phyloP scores from a whole-genome alignment of 1,140 invertebrate species.

The Geopemphigus sp. region DNA sequence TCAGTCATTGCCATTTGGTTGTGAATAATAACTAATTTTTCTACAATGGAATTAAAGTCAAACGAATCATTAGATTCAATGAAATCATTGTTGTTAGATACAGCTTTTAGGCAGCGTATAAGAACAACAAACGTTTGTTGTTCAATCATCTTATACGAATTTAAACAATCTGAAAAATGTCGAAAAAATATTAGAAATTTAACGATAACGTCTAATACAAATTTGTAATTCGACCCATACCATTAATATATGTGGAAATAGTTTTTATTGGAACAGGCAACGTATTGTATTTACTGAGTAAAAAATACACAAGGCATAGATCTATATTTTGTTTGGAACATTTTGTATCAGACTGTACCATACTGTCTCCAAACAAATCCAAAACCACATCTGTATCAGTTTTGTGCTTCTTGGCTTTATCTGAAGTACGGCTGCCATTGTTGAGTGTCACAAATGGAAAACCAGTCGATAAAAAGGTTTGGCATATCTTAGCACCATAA shows the following conservation, averaged over 20 bases:
- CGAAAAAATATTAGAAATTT: not conserved
- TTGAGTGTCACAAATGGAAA: conserved; percentile 22
- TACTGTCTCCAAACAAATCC: conserved; percentile 42
- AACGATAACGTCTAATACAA: not conserved
- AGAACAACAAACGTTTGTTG: conserved; percentile 14
- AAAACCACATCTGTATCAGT: conserved; percentile 37
- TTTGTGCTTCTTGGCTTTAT: conserved; percentile 37
- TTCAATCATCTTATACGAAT: conserved; percentile 14
- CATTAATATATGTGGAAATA: conserved; percentile 31
- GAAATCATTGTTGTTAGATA: not conserved
- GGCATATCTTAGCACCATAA: conserved; percentile 29
- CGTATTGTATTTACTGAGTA: conserved; percentile 32
- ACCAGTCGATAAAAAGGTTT: conserved; percentile 30
- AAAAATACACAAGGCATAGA: conserved; percentile 20
- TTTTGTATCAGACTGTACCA: not conserved
- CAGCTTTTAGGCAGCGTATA: conserved; percentile 16
- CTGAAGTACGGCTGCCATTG: not conserved
- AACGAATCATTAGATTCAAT: conserved; percentile 9
- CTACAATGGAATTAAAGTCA: conserved; percentile 21
- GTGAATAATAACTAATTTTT: conserved; percentile 43
- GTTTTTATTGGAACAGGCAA: conserved; percentile 31
- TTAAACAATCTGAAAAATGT: conserved; percentile 10
- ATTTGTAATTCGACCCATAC: not conserved
- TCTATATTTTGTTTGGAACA: conserved; percentile 44
- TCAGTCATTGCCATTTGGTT: conserved; percentile 19